Conservation (phyloP, 2,888 invertebrate genomes). For the Calliscelio sp. region DNA sequence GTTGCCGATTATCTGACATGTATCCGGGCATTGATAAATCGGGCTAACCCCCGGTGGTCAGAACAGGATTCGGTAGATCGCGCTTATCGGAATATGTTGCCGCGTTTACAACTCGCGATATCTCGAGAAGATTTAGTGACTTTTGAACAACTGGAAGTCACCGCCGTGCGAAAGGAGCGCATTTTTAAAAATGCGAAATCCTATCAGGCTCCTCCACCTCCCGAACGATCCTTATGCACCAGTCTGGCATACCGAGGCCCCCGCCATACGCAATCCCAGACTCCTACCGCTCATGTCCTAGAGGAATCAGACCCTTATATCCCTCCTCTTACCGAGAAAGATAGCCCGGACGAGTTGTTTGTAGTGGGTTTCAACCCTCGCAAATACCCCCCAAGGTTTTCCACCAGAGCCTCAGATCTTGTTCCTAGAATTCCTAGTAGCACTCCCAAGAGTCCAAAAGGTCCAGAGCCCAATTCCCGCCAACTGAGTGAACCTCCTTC, state of each 20-base stretch:
- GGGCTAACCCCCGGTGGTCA: background rate
- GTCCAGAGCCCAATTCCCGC: too few species aligned
- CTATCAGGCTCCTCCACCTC: background rate
- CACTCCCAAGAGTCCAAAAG: too few species aligned
- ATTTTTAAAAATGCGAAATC: background rate
- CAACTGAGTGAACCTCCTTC: too few species aligned
- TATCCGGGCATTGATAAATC: constrained; percentile 3
- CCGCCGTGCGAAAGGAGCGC: background rate
- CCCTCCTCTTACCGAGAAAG: too few species aligned
- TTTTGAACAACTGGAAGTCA: background rate
- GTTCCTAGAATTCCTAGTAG: too few species aligned
- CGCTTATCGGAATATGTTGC: background rate
- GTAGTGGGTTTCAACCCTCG: too few species aligned
- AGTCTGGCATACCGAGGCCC: background rate
- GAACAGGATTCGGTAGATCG: background rate
- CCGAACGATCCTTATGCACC: background rate
- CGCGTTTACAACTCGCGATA: background rate
- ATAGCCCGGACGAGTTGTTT: too few species aligned
- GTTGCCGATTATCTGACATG: constrained; percentile 8
- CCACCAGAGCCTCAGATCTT: too few species aligned
- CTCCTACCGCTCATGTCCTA: background rate
- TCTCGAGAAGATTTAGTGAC: background rate
- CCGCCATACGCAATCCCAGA: background rate
- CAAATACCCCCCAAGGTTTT: too few species aligned
- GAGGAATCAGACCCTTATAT: too few species aligned